Evolutionary conservation across 1,140 invertebrate species (phyloP).

Genomic region (Dicyema japonicum): DNA sequence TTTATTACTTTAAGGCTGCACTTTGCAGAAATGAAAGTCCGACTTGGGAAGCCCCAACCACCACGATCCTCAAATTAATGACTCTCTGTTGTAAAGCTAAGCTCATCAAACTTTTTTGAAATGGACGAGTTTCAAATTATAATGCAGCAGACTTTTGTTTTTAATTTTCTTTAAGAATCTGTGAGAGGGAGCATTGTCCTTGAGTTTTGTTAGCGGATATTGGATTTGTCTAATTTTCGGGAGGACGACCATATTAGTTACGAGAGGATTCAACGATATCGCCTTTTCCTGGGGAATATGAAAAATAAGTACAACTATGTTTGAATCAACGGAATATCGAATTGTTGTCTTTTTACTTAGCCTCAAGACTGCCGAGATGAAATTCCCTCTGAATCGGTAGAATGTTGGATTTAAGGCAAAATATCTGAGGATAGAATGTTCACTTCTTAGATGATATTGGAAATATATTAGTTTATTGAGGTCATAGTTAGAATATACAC

Average conservation of each 20-base stretch:
- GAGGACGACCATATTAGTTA: no score
- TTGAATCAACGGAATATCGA: no score
- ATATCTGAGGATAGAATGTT: conserved; percentile 23
- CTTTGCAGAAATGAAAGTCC: conserved; percentile 32
- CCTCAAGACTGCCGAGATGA: no score
- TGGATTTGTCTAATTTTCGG: conserved; percentile 15
- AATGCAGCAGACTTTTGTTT: conserved; percentile 14
- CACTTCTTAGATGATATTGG: conserved; percentile 15
- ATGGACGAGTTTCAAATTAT: conserved; percentile 17
- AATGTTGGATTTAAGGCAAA: conserved; percentile 27
- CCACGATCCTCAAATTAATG: conserved; percentile 29
- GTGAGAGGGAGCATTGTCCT: conserved; percentile 15
- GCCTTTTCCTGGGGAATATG: no score
- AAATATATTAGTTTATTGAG: conserved; percentile 24
- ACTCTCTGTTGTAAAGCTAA: conserved; percentile 10
- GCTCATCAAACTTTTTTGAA: conserved; percentile 13
- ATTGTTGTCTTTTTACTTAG: no score
- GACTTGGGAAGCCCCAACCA: conserved; percentile 35
- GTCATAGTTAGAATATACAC: conserved; percentile 22
- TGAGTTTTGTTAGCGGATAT: conserved; percentile 12
- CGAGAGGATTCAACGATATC: no score
- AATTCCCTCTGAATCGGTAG: conserved; percentile 21
- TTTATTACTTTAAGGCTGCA: conserved; percentile 26
- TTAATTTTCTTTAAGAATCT: conserved; percentile 10
- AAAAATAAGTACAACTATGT: no score